Evolutionary conservation across 2,113 vertebrate genomes (phyloP).

Genomic region (Sebastes schlegelii): DNA sequence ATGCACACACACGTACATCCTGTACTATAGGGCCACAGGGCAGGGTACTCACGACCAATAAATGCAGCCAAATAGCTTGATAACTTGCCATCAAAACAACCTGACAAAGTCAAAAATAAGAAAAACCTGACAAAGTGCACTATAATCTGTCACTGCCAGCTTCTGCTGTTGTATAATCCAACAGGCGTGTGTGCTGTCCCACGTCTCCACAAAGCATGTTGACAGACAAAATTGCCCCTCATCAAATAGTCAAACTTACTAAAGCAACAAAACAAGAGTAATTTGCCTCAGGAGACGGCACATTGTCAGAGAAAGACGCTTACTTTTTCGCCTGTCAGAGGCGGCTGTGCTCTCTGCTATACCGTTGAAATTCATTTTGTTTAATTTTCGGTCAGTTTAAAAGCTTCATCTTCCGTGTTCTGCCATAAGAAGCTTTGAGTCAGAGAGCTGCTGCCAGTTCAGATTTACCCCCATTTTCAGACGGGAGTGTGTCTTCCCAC

Average conservation of each 20-base stretch:
- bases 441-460: constrained; percentile 53
- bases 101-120: not conserved
- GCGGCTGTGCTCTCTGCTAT: constrained; percentile 4
- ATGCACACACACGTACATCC: not conserved
- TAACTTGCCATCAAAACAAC: not conserved
- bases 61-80: not conserved
- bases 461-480: constrained; percentile 55
- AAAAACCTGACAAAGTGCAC: not conserved
- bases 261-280: constrained; percentile 8
- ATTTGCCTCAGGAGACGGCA: constrained; percentile 11
- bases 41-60: not conserved
- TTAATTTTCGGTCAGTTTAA: constrained; percentile 44
- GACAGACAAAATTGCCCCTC: constrained; percentile 6
- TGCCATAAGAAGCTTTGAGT: constrained; percentile 67
- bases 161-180: not conserved
- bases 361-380: constrained; percentile 36
- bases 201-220: constrained; percentile 7
- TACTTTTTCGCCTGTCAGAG: not conserved
- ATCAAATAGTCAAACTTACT: constrained; percentile 4
- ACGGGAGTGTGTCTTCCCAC: constrained; percentile 51
- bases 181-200: not conserved
- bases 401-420: constrained; percentile 31
- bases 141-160: not conserved
- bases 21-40: no score
- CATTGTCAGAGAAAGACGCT: not conserved